Conservation (phyloP, 2,113 vertebrate genomes). For the Mixornis gularis region DNA sequence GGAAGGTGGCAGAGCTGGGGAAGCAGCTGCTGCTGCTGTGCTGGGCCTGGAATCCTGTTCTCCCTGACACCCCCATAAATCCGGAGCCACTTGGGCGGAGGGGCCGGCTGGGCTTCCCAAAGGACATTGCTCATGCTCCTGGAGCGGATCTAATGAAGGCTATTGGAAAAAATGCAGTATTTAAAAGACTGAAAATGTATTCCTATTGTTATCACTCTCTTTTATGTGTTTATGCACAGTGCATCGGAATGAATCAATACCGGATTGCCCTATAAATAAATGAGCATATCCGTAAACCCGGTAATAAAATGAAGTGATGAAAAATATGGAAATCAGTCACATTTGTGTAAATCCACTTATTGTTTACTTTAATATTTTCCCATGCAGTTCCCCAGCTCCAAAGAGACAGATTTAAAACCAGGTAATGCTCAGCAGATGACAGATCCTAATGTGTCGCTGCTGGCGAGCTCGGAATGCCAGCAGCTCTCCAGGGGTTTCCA, state of each 20-base stretch:
- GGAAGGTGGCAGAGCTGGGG: not conserved
- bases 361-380: conserved; percentile 69
- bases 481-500: conserved; percentile 26
- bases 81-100: not conserved
- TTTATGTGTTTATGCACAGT: conserved; percentile 63
- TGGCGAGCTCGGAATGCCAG: not conserved
- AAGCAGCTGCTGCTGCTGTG: not conserved
- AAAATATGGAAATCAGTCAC: conserved; percentile 71
- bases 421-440: conserved; percentile 48
- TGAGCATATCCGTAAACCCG: conserved; percentile 63
- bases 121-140: not conserved
- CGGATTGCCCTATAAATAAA: conserved; percentile 72
- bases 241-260: conserved; percentile 71
- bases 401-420: conserved; percentile 68
- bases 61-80: not conserved
- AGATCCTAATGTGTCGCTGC: conserved; percentile 33
- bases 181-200: conserved; percentile 64
- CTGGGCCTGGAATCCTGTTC: fast-evolving
- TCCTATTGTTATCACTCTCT: conserved; percentile 61
- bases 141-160: conserved; percentile 31
- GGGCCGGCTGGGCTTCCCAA: not conserved
- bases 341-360: conserved; percentile 70
- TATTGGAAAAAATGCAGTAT: conserved; percentile 56
- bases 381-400: conserved; percentile 13
- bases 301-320: conserved; percentile 72